Base-by-base conservation (phyloP, 2,888 invertebrate genomes). In the Falcaria lacertinaria region DNA sequence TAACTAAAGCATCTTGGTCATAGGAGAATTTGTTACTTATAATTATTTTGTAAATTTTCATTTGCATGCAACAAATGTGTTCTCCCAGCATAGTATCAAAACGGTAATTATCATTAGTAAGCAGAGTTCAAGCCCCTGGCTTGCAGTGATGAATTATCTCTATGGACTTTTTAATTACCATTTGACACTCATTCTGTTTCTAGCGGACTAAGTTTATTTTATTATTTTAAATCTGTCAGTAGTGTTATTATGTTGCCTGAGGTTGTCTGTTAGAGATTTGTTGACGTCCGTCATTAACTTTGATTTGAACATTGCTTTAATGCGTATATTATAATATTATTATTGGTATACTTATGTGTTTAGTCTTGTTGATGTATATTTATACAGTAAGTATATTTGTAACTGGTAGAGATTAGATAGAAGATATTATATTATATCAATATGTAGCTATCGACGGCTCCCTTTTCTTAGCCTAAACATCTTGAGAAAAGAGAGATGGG, bases 91-190 rank as follows among this genome's bases (percentile, higher is more conserved):
- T 5, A 22, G 44, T 49, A 49, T 45, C 47, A 42, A 50, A 35
- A 41, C 41, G 45, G 44, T 43, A 40, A 47, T 39, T 49, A 49
- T 42, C 47, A 42, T 50, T 43, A 43, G 45, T 45, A 42, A 1
- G 19, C 14, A 37, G 25, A 37, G 37, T 41, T 33, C 13, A 16
- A n/a, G 33, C 22, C 22, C 22, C 15, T 36, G 19, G 15, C 33
- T 15, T 35, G 7, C 40, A 34, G 28, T 15, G 39, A 17, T 37
- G 15, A n/a, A 39, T 43, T 19, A 43, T 22, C 15, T 36, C 8
- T 13, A 16, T 8, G 32, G 22, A 11, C 8, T 19, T 22, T 37
- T 15, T 37, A 22, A 22, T 37, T 25, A 37, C 15, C 7, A 11
- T 37, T 37, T 37, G 25, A 35, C 36, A 22, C 8, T 15, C 5